phyloP scores from a whole-genome alignment of 2,888 invertebrate genomes.

The Pyrrhosoma nymphula region DNA sequence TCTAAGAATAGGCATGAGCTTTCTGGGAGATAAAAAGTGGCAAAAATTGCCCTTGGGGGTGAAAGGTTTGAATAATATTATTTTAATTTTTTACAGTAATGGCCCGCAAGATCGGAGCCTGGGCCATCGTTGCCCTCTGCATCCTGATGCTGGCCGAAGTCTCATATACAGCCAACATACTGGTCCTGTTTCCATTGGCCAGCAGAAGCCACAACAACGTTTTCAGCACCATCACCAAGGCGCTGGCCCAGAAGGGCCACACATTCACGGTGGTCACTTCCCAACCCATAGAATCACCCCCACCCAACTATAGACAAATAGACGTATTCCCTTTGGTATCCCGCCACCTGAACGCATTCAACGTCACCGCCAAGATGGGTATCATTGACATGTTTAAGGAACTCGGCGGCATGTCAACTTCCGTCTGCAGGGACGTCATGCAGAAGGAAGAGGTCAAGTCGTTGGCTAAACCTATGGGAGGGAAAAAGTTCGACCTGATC shows the following conservation, averaged over 20 bases:
- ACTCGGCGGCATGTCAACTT: constrained; percentile 70
- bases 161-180: constrained; percentile 44
- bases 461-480: constrained; percentile 55
- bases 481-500: constrained; percentile 78
- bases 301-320: constrained; percentile 60
- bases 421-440: constrained; percentile 70
- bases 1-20: too few relatives aligned
- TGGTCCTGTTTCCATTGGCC: constrained; percentile 64
- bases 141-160: not conserved
- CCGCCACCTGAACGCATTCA: constrained; percentile 51
- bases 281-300: constrained; percentile 43
- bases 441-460: constrained; percentile 70
- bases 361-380: constrained; percentile 59
- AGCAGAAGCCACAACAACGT: constrained; percentile 66
- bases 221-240: constrained; percentile 63
- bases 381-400: not conserved
- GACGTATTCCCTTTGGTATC: not conserved
- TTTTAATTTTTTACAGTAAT: not conserved
- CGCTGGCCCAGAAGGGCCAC: constrained; percentile 69
- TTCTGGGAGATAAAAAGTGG: too few relatives aligned
- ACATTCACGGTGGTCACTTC: constrained; percentile 68
- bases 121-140: not conserved
- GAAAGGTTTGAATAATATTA: too few relatives aligned
- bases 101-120: not conserved
- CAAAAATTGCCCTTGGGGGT: too few relatives aligned